Conservation (phyloP, 2,888 invertebrate genomes). For the Diarsia brunnea region DNA sequence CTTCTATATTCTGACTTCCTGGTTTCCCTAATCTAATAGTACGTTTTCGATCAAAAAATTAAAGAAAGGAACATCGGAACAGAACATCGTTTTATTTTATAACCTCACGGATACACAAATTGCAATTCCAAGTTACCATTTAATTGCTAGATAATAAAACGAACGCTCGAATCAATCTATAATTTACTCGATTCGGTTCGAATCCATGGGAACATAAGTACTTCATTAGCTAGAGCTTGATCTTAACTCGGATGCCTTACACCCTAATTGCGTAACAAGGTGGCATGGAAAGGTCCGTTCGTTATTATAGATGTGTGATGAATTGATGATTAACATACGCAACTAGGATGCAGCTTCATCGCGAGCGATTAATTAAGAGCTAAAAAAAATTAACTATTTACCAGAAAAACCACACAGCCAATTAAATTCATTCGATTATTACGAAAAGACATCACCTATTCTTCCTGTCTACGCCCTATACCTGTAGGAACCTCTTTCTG, state of each 20-base stretch:
- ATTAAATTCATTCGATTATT: background rate
- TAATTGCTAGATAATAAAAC: background rate
- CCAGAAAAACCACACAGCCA: background rate
- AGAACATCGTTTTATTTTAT: background rate
- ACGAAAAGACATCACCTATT: background rate
- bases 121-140: background rate
- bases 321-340: background rate
- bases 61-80: background rate
- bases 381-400: too few relatives aligned
- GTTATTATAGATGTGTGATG: background rate
- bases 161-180: background rate
- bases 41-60: background rate
- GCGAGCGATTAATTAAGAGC: background rate
- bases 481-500: conserved; percentile 1
- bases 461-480: too few relatives aligned
- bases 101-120: background rate
- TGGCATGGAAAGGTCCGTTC: background rate
- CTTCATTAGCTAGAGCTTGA: background rate
- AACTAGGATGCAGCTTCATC: background rate
- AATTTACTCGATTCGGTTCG: background rate
- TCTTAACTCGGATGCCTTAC: background rate
- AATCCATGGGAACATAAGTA: background rate
- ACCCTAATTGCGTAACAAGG: background rate
- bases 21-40: background rate
- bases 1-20: conserved; percentile 6